Conservation (phyloP, 2,888 invertebrate species). For the Charanyca ferruginea region DNA sequence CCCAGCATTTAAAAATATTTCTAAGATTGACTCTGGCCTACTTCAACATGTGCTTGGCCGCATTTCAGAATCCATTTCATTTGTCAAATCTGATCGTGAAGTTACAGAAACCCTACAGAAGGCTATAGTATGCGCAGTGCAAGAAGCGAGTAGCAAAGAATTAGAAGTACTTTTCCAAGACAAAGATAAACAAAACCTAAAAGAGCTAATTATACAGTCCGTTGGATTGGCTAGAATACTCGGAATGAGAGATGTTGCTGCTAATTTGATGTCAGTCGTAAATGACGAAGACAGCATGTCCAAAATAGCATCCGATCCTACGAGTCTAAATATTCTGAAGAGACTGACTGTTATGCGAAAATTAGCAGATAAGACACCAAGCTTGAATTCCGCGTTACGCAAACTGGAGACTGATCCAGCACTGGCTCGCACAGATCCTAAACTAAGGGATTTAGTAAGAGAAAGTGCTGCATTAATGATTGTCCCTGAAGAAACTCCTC, state of each 20-base stretch:
- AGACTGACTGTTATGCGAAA: constrained; percentile 93
- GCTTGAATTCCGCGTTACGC: constrained; percentile 91
- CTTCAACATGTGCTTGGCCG: constrained; percentile 91
- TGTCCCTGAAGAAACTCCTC: constrained; percentile 91
- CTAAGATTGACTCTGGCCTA: constrained; percentile 91
- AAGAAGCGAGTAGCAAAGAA: constrained; percentile 91
- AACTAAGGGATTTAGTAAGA: constrained; percentile 93
- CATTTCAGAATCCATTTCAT: constrained; percentile 91
- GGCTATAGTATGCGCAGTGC: constrained; percentile 92
- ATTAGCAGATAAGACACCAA: constrained; percentile 93
- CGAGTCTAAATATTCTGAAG: constrained; percentile 93
- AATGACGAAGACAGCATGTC: constrained; percentile 91
- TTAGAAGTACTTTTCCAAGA: constrained; percentile 90
- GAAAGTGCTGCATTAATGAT: constrained; percentile 94
- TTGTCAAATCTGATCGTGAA: constrained; percentile 92
- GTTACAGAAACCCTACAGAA: constrained; percentile 93
- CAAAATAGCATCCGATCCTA: constrained; percentile 90
- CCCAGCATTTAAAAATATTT: constrained; percentile 93
- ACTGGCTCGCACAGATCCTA: constrained; percentile 93
- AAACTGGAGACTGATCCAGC: constrained; percentile 93
- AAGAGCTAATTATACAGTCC: constrained; percentile 91
- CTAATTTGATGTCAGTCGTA: constrained; percentile 88
- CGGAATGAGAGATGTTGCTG: constrained; percentile 92
- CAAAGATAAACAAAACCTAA: constrained; percentile 84
- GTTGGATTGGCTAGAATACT: constrained; percentile 93